phyloP scores from a whole-genome alignment of 2,797 vertebrate genomes.

The Brotula barbata region DNA sequence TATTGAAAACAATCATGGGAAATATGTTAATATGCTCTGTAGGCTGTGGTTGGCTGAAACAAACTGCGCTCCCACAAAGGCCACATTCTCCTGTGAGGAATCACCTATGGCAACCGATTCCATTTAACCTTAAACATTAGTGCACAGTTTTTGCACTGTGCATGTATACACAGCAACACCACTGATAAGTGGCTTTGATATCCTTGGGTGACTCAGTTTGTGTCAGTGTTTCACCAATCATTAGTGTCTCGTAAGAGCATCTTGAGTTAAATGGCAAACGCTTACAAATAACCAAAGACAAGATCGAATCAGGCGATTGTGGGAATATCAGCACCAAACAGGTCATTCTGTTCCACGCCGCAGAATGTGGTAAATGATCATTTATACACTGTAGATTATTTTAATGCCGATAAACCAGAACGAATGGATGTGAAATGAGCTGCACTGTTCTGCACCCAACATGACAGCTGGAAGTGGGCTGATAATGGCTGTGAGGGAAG shows the following conservation, averaged over 20 bases:
- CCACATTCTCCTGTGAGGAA: conserved; percentile 72
- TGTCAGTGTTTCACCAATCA: neutral
- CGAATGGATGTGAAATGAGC: conserved; percentile 25
- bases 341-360: conserved; percentile 5
- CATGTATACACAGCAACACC: conserved; percentile 16
- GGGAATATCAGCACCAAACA: conserved; percentile 10
- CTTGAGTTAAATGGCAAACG: conserved; percentile 7
- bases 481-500: conserved; percentile 23
- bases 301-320: neutral
- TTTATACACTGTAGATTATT: conserved; percentile 2
- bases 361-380: conserved; percentile 22
- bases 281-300: conserved; percentile 18
- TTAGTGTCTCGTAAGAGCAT: conserved; percentile 2
- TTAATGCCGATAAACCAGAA: conserved; percentile 34
- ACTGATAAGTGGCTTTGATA: conserved; percentile 16
- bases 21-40: conserved; percentile 76
- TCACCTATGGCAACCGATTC: conserved; percentile 72
- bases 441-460: conserved; percentile 5
- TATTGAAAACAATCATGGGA: conserved; percentile 74
- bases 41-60: conserved; percentile 59
- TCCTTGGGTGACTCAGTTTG: neutral
- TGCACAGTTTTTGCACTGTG: conserved; percentile 49
- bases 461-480: conserved; percentile 11
- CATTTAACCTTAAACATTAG: conserved; percentile 62
- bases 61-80: conserved; percentile 78